These are phyloP conservation scores for Blastobasis lacticolella DNA, from an alignment of 2,888 invertebrate genomes.

Conservation along the genomic window DNA sequence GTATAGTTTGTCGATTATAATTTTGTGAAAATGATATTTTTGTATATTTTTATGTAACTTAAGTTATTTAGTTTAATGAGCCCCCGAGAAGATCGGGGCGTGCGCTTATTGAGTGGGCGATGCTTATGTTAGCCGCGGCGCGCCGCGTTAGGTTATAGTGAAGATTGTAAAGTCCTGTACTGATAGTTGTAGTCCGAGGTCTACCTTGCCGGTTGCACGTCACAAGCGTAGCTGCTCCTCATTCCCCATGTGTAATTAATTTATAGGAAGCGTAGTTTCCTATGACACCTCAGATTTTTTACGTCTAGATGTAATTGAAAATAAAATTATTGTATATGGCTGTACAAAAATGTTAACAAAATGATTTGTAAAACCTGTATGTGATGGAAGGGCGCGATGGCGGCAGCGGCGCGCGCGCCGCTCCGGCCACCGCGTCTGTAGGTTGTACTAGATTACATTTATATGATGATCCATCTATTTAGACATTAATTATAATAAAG, in stretches of 20 bases:
- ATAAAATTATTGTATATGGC: conserved; percentile 76
- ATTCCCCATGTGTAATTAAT: conserved; percentile 71
- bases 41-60: conserved; percentile 72
- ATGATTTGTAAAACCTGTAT: conserved; percentile 71
- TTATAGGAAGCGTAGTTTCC: conserved; percentile 74
- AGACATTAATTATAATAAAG: conserved; percentile 79
- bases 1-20: conserved; percentile 69
- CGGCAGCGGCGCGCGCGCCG: conserved; percentile 46
- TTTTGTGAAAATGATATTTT: conserved; percentile 74
- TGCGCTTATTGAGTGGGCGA: conserved; percentile 45
- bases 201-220: conserved; percentile 68
- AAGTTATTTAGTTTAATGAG: conserved; percentile 63
- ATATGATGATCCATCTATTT: conserved; percentile 78
- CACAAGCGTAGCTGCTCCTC: conserved; percentile 70
- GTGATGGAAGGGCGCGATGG: conserved; percentile 64
- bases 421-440: conserved; percentile 58
- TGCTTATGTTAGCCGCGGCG: conserved; percentile 46
- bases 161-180: conserved; percentile 72
- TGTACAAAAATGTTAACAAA: conserved; percentile 73
- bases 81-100: conserved; percentile 42
- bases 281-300: conserved; percentile 72
- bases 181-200: conserved; percentile 69
- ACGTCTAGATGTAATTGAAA: conserved; percentile 74
- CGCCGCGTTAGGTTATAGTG: conserved; percentile 57
- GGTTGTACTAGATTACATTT: conserved; percentile 74